These are phyloP conservation scores for Pimpla rufipes DNA, from an alignment of 2,888 invertebrate genomes.

Conservation along the genomic window DNA sequence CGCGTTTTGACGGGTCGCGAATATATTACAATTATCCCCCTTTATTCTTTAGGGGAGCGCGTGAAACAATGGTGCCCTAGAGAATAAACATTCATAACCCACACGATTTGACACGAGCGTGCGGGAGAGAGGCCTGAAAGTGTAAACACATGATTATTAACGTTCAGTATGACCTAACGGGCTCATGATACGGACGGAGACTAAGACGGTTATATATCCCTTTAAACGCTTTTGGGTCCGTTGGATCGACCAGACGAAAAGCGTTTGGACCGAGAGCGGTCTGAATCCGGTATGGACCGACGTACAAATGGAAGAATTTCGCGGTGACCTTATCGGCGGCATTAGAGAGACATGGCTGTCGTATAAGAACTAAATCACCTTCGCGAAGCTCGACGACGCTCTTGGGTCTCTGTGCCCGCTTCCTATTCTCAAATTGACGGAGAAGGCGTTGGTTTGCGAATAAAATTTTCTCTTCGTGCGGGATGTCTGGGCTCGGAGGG, in stretches of 20 bases:
- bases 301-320: constrained; percentile 6
- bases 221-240: not conserved
- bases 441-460: not conserved
- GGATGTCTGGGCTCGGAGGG: not conserved
- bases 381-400: not conserved
- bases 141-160: too few relatives aligned
- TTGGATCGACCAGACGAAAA: not conserved
- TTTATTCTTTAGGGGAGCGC: too few relatives aligned
- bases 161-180: too few relatives aligned
- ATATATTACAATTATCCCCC: too few relatives aligned
- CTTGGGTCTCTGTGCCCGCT: not conserved
- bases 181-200: too few relatives aligned
- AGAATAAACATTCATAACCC: too few relatives aligned
- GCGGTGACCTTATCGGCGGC: not conserved
- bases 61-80: too few relatives aligned
- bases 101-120: too few relatives aligned
- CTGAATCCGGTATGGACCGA: not conserved
- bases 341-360: not conserved
- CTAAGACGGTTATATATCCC: too few relatives aligned
- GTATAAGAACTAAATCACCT: not conserved
- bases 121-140: too few relatives aligned
- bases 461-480: not conserved
- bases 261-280: not conserved
- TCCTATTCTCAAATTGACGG: not conserved
- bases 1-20: too few relatives aligned